phyloP scores from a whole-genome alignment of 1,140 invertebrate genomes.

The Palaemon carinicauda region DNA sequence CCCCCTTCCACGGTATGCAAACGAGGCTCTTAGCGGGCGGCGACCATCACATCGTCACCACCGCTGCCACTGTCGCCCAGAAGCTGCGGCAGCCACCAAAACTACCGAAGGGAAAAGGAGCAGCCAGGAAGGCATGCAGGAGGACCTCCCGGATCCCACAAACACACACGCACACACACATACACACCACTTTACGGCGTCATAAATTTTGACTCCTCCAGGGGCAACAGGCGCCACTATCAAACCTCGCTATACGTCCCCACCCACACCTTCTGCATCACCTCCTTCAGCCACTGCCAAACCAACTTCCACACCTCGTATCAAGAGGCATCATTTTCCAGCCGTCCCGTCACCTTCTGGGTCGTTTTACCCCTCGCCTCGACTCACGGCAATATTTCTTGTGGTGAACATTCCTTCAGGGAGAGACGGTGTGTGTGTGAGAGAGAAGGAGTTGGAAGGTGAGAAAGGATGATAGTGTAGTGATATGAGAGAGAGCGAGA shows the following conservation, averaged over 20 bases:
- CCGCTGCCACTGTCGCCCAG: slow-evolving; percentile 55
- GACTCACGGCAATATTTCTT: neutral
- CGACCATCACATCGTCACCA: slow-evolving; percentile 54
- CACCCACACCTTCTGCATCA: slow-evolving; percentile 30
- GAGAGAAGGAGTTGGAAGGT: neutral
- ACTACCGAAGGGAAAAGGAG: neutral
- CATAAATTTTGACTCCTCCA: slow-evolving; percentile 50
- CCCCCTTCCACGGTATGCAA: slow-evolving; percentile 53
- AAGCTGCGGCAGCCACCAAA: slow-evolving; percentile 46
- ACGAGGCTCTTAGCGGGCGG: slow-evolving; percentile 57
- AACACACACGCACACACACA: slow-evolving; percentile 5
- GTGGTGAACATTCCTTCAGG: neutral
- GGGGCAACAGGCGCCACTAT: slow-evolving; percentile 47
- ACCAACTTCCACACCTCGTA: neutral
- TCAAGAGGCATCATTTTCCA: neutral
- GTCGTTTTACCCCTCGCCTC: too few species aligned
- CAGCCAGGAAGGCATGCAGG: neutral
- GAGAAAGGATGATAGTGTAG: too few species aligned
- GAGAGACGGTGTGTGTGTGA: neutral
- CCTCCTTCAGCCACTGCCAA: slow-evolving; percentile 10
- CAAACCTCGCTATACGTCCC: slow-evolving; percentile 32
- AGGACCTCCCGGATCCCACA: neutral
- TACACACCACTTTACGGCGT: slow-evolving; percentile 44
- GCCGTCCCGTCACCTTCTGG: neutral
- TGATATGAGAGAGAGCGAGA: neutral